phyloP scores from a whole-genome alignment of 1,140 invertebrate genomes.

The Pachyrhynchus sulphureomaculatus region DNA sequence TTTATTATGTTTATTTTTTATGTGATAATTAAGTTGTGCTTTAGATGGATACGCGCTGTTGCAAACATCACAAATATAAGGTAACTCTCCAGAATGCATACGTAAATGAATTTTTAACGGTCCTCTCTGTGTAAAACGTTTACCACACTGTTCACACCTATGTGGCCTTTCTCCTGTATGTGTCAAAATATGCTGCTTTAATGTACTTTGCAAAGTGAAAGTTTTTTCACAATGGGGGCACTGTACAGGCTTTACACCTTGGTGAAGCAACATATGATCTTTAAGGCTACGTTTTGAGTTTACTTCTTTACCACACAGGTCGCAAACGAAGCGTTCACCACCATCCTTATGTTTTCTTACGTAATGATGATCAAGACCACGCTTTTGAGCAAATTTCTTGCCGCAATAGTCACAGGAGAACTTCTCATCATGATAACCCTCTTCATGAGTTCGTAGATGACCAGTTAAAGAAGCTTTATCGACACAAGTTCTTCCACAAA shows the following conservation, averaged over 20 bases:
- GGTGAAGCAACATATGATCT: constrained; percentile 44
- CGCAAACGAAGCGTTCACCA: constrained; percentile 47
- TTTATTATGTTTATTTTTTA: constrained; percentile 24
- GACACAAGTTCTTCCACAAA: constrained; percentile 61
- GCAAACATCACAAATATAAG: constrained; percentile 65
- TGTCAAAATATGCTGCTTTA: constrained; percentile 72
- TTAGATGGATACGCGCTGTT: constrained; percentile 48
- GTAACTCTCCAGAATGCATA: constrained; percentile 72
- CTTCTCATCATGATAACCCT: constrained; percentile 37
- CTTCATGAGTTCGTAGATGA: constrained; percentile 39
- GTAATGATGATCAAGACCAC: constrained; percentile 30
- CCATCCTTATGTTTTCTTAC: constrained; percentile 30
- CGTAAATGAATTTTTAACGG: constrained; percentile 55
- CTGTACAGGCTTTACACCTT: constrained; percentile 44
- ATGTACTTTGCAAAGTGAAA: constrained; percentile 69
- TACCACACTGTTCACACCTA: constrained; percentile 69
- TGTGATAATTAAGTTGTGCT: constrained; percentile 24
- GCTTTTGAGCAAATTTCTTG: constrained; percentile 53
- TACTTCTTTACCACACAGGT: constrained; percentile 55
- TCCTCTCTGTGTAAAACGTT: constrained; percentile 69
- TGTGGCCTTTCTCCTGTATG: constrained; percentile 77
- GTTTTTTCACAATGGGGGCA: constrained; percentile 50
- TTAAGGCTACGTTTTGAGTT: constrained; percentile 38
- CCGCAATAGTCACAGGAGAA: constrained; percentile 45
- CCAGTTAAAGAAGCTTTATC: constrained; percentile 48